Evolutionary conservation across 1,140 invertebrate genomes (phyloP).

Genomic region (Chlorops oryzae): DNA sequence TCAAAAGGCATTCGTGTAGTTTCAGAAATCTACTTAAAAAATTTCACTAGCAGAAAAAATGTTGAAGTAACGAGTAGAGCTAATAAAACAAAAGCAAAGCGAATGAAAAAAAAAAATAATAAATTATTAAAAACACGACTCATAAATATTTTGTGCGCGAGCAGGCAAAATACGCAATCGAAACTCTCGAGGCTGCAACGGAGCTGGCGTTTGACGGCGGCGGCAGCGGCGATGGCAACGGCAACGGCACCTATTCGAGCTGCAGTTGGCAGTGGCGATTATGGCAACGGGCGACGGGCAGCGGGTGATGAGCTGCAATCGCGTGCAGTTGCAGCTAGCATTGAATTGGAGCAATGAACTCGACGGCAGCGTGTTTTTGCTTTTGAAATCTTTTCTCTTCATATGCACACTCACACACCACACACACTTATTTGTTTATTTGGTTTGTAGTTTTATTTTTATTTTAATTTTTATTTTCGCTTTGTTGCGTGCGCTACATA

Average conservation of each 20-base stretch:
- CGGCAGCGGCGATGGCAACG: neutral
- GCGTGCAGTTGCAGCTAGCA: slow-evolving; percentile 18
- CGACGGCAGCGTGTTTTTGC: slow-evolving; percentile 12
- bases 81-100: no score
- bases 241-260: slow-evolving; percentile 18
- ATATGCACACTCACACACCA: neutral
- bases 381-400: neutral
- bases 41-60: no score
- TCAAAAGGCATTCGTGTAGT: no score
- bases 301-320: slow-evolving; percentile 3
- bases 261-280: slow-evolving; percentile 21
- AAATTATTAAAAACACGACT: no score
- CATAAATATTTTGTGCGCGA: no score
- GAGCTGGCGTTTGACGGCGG: neutral
- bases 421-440: neutral
- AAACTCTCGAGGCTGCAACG: no score
- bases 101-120: no score
- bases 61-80: no score
- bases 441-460: neutral
- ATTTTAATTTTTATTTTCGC: no score
- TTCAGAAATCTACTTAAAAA: no score
- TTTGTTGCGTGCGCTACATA: no score
- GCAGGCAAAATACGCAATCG: no score
- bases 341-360: slow-evolving; percentile 47
- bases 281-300: neutral